Percentiles rank a stretch among this genome's conserved stretches.
These are phyloP conservation scores for Euspilapteryx auroguttella DNA, from an alignment of 2,888 invertebrate species.

Conservation along the genomic window DNA sequence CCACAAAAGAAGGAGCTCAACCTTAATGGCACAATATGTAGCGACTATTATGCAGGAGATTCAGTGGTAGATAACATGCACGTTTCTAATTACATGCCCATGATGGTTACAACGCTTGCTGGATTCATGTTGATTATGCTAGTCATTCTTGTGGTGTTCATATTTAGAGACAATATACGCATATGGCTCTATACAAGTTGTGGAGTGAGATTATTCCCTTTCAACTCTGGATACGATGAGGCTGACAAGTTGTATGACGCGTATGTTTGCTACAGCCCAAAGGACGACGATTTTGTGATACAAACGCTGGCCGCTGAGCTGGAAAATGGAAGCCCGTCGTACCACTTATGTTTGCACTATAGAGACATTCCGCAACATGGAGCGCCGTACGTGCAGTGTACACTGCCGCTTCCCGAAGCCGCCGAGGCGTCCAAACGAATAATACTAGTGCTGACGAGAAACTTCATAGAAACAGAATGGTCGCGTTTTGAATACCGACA, in stretches of 20 bases:
- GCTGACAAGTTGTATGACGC: constrained; percentile 90
- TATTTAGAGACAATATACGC: constrained; percentile 83
- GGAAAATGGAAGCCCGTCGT: constrained; percentile 78
- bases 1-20: constrained; percentile 77
- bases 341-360: constrained; percentile 86
- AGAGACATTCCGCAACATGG: constrained; percentile 78
- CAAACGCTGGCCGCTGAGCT: constrained; percentile 84
- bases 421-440: constrained; percentile 86
- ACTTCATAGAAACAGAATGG: constrained; percentile 93
- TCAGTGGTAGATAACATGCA: constrained; percentile 80
- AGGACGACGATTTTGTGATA: constrained; percentile 89
- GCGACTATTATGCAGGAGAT: constrained; percentile 81
- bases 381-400: constrained; percentile 67
- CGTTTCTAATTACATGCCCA: constrained; percentile 81
- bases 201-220: constrained; percentile 79
- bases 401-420: constrained; percentile 81
- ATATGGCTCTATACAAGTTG: constrained; percentile 88
- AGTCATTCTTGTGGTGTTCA: constrained; percentile 75
- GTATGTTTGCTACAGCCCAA: constrained; percentile 90
- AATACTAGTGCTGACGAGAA: constrained; percentile 82
- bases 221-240: constrained; percentile 72
- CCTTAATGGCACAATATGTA: constrained; percentile 83
- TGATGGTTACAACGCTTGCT: constrained; percentile 77
- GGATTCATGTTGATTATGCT: constrained; percentile 76
- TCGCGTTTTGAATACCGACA: constrained; percentile 87